Percentiles rank a stretch among this genome's conserved stretches.
These are phyloP conservation scores for Prosopocoilus inquinatus DNA, from an alignment of 2,888 invertebrate species.

Conservation along the genomic window DNA sequence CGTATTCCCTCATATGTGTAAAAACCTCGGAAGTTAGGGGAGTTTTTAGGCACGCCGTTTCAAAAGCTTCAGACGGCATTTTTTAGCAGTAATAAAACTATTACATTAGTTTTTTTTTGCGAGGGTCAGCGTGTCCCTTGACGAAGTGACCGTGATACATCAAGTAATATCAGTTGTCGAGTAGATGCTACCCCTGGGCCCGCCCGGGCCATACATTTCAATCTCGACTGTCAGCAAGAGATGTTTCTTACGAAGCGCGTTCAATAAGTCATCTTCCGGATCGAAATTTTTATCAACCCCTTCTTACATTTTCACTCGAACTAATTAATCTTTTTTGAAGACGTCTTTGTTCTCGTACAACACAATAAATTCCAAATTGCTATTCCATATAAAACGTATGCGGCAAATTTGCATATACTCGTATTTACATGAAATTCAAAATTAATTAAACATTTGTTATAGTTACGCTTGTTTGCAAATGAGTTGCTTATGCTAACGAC, in stretches of 20 bases:
- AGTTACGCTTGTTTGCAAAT: slow-evolving; percentile 14
- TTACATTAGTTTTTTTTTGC: slow-evolving; percentile 50
- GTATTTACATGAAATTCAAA: slow-evolving; percentile 19
- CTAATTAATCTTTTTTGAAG: too few relatives aligned
- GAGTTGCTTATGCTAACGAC: not conserved
- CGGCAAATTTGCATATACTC: slow-evolving; percentile 30
- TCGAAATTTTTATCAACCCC: slow-evolving; percentile 7
- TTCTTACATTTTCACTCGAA: not conserved
- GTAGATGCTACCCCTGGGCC: slow-evolving; percentile 46
- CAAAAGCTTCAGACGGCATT: slow-evolving; percentile 10
- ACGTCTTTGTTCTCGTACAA: too few relatives aligned
- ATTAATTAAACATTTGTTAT: slow-evolving; percentile 22
- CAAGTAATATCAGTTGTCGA: slow-evolving; percentile 53
- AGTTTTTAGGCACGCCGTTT: not conserved
- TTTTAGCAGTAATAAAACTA: slow-evolving; percentile 47
- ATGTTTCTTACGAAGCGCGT: slow-evolving; percentile 12
- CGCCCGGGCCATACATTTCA: slow-evolving; percentile 51
- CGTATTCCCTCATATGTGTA: slow-evolving; percentile 36
- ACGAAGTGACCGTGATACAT: slow-evolving; percentile 53
- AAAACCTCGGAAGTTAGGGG: slow-evolving; percentile 28
- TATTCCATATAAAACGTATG: not conserved
- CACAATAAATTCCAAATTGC: too few relatives aligned
- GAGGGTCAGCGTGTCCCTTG: slow-evolving; percentile 45
- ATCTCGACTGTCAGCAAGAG: slow-evolving; percentile 47
- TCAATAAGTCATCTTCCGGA: slow-evolving; percentile 10